Evolutionary conservation across 1,140 invertebrate genomes (phyloP), one percentile per base, ranked within the genome.

Genomic region (Epicauta chinensis): DNA sequence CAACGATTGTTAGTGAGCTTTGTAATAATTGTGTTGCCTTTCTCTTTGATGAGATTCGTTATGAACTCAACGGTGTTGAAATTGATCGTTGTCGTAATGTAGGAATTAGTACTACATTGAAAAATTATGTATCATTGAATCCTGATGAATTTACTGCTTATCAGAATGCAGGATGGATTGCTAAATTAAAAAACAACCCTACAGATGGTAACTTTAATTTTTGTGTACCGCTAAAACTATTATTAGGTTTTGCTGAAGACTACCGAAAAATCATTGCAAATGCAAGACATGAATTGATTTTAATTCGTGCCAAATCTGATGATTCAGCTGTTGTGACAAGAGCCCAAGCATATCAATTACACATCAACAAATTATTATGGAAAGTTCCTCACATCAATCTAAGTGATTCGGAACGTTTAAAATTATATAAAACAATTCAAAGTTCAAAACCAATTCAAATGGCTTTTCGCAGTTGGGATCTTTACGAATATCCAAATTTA

Each of bases 181-280:
- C 46, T 6, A 49, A 48, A 32, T 16, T 16, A 59, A 51, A 45
- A 31, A 47, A 35, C 17, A 30, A 37, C 13, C 30, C 17, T n/a
- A 35, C 38, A 32, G 43, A 14, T 6, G 56, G 58, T n/a, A 54
- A 68, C 39, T 73, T 73, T 47, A 61, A 69, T 46, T 59, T 67
- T 17, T 58, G 57, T 16, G 60, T 76, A 34, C 71, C 72, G 5
- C 40, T 75, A 12, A 66, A 57, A 37, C 52, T 67, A 35, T 34
- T 73, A 1, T 51, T 73, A 1, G 70, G 71, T 11, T 73, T 75
- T 60, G 68, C 68, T 39, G 70, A 76, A 61, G 72, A 75, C 60
- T 76, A 72, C 63, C 58, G 61, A 43, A 68, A 69, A 63, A 67
- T 76, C 35, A 56, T 75, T 13, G 39, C 72, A 5, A 74, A 75